Evolutionary conservation across 2,797 vertebrate species (phyloP).

Genomic region (Scolopax bukidnonensis): DNA sequence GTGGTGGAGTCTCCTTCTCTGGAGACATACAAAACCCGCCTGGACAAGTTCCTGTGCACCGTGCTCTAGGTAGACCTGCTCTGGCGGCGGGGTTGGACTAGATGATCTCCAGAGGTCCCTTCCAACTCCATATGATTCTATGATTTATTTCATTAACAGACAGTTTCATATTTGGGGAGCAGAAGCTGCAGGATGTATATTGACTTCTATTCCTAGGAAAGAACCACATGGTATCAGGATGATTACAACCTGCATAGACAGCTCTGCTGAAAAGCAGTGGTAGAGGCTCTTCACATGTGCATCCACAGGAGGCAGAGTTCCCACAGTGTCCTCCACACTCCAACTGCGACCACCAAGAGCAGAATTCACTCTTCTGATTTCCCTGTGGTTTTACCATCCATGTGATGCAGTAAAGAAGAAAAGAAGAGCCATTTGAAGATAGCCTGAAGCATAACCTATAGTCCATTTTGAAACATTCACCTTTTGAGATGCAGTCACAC

Average conservation of each 20-base stretch:
- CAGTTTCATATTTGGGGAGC: neutral
- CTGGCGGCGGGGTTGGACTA: no score
- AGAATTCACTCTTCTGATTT: neutral
- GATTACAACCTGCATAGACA: neutral
- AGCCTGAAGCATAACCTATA: neutral
- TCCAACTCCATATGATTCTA: no score
- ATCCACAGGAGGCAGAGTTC: neutral
- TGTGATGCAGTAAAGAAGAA: neutral
- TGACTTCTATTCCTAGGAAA: neutral
- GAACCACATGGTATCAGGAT: fast-evolving
- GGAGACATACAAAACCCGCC: no score
- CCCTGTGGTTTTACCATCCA: fast-evolving
- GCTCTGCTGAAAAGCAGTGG: neutral
- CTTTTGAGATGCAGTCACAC: neutral
- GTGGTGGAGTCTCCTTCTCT: no score
- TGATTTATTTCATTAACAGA: neutral
- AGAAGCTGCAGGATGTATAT: neutral
- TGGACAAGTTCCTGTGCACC: no score
- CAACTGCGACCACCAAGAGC: neutral
- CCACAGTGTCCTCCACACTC: fast-evolving
- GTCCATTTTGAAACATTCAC: neutral
- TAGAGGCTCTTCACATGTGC: neutral
- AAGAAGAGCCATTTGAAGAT: neutral
- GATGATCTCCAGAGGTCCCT: no score
- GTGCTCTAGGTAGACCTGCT: no score